Evolutionary conservation across 2,888 invertebrate genomes (phyloP).

Genomic region (Cotesia congregata): DNA sequence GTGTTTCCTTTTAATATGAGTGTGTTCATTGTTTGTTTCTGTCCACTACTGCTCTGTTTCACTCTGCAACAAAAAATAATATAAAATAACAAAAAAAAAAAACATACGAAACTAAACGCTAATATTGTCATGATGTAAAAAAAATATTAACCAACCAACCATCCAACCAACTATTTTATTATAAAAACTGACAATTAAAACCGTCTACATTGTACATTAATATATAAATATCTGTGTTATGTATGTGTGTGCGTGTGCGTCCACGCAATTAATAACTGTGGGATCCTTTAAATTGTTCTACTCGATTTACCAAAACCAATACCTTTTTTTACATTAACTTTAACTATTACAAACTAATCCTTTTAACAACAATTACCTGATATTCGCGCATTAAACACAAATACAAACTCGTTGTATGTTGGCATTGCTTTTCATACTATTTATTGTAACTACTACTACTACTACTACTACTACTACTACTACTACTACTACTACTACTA

Average conservation of each 20-base stretch:
- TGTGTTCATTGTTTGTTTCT: slow-evolving; percentile 70
- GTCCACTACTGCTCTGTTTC: slow-evolving; percentile 68
- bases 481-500: slow-evolving; percentile 31
- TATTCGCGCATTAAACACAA: slow-evolving; percentile 13
- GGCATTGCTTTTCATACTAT: slow-evolving; percentile 49
- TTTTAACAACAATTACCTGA: slow-evolving; percentile 7
- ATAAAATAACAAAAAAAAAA: neutral
- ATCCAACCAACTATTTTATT: neutral
- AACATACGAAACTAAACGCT: neutral
- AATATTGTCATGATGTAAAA: slow-evolving; percentile 16
- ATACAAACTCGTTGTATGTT: slow-evolving; percentile 19
- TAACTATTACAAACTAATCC: neutral
- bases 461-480: neutral
- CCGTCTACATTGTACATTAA: slow-evolving; percentile 13
- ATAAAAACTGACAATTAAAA: neutral
- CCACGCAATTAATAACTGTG: neutral
- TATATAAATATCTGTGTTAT: slow-evolving; percentile 19
- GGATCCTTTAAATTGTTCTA: neutral
- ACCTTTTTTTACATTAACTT: neutral
- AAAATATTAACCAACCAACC: neutral
- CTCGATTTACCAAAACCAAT: neutral
- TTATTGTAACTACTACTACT: slow-evolving; percentile 24
- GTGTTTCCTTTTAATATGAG: slow-evolving; percentile 60
- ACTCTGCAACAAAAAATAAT: slow-evolving; percentile 27
- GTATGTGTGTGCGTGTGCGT: slow-evolving; percentile 27